phyloP scores from a whole-genome alignment of 2,113 vertebrate genomes.

The Spea bombifrons region DNA sequence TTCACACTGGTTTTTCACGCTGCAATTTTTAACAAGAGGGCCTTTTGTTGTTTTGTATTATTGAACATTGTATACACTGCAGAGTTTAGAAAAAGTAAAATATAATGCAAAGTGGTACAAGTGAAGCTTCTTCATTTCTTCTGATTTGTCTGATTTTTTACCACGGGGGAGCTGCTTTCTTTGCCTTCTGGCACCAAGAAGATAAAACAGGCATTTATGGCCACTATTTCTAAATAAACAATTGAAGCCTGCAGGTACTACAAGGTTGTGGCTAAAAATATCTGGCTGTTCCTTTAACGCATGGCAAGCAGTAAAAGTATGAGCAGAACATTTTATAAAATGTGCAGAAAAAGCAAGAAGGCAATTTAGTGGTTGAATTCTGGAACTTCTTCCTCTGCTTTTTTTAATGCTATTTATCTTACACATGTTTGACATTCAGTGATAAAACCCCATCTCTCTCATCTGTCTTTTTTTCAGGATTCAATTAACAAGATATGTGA shows the following conservation, averaged over 20 bases:
- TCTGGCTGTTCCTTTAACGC: neutral
- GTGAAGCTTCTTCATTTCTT: too few relatives aligned
- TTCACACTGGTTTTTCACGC: too few relatives aligned
- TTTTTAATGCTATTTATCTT: constrained; percentile 22
- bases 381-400: too few relatives aligned
- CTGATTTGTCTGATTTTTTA: too few relatives aligned
- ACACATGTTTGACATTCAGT: constrained; percentile 15
- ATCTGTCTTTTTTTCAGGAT: neutral
- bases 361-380: neutral
- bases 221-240: neutral
- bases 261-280: neutral
- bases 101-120: too few relatives aligned
- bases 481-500: constrained; percentile 25
- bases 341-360: neutral
- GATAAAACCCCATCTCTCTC: constrained; percentile 2
- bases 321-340: neutral
- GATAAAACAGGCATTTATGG: too few relatives aligned
- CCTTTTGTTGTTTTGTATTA: too few relatives aligned
- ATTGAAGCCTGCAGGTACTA: neutral
- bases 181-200: too few relatives aligned
- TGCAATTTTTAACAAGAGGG: too few relatives aligned
- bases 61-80: too few relatives aligned
- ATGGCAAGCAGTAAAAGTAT: neutral
- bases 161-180: too few relatives aligned
- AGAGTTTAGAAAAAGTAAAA: too few relatives aligned